Evolutionary conservation across 2,113 vertebrate species (phyloP), one percentile per base, ranked within the genome.

Genomic region (Tursiops truncatus): DNA sequence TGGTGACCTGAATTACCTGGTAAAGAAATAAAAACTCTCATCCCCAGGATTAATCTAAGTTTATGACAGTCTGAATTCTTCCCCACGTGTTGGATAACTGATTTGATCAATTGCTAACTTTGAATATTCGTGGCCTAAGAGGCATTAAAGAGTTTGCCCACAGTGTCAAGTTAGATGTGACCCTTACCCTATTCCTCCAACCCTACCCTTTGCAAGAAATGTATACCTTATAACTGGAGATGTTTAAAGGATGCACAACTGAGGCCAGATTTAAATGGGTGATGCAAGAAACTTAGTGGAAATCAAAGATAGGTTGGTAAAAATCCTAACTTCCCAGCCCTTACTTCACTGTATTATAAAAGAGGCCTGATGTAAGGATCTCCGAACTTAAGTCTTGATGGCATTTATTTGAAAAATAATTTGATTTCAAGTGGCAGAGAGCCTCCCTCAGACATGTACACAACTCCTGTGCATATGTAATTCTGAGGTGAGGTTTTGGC

Each of bases 231-330:
- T 33, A 85, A 87, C 11, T 80, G 38, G 68, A 6, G 11, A 62
- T 23, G n/a, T 74, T 89, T 81, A 80, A 82, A 60, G 8, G 25
- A 36, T 93, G 31, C 8, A 50, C 2, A 3, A 65, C 18, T 26
- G 36, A 89, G 23, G n/a, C 17, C 86, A 80, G 41, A 80, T 38
- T 83, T 79, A 91, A 93, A 71, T 65, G 58, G 5, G 12, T 63
- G 28, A 73, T 70, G 36, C 28, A 50, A 91, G 38, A 88, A 95
- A 80, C 18, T 90, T 62, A 44, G 20, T 91, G 41, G 63, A 93
- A 82, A 92, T 88, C 81, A 96, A 96, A 96, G 47, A 79, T 41
- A 56, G 44, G 2, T 95, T 92, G 95, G n/a, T 92, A 89, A 91
- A 94, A 80, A 90, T 90, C 26, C 18, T 94, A 26, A 82, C 33